Percentiles rank a stretch among this genome's conserved stretches.
Conservation (phyloP, 2,888 invertebrate species). For the Macrosiphum euphorbiae region DNA sequence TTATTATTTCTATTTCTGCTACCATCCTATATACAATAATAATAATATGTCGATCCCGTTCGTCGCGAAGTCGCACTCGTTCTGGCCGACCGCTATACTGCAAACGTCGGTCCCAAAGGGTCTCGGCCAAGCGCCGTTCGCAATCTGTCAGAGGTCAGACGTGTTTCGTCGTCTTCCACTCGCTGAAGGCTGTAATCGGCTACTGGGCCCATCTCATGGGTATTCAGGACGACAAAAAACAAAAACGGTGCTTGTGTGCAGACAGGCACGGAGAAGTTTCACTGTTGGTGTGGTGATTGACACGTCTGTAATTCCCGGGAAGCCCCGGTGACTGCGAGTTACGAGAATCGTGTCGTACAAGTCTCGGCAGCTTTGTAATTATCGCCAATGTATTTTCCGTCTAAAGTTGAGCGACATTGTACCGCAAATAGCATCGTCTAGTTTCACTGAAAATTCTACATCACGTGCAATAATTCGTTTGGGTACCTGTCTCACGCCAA, state of each 20-base stretch:
- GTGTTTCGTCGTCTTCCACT: background rate
- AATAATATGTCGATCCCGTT: background rate
- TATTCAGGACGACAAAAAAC: background rate
- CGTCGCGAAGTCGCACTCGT: background rate
- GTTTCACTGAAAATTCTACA: background rate
- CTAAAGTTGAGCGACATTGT: background rate
- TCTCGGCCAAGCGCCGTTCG: background rate
- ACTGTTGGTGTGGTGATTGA: background rate
- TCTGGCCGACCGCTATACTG: background rate
- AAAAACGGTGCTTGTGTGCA: background rate
- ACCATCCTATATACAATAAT: background rate
- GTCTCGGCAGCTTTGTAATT: background rate
- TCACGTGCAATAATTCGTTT: background rate
- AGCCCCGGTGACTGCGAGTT: background rate
- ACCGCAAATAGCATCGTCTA: background rate
- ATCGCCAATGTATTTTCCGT: background rate
- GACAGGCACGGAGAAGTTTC: background rate
- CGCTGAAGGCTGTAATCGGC: background rate
- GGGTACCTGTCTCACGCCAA: background rate
- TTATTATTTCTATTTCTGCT: background rate
- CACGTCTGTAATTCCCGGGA: background rate
- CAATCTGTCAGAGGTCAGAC: background rate
- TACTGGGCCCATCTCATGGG: background rate
- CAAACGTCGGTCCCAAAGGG: background rate
- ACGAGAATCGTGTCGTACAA: background rate